A percentile compares a stretch with the other conserved stretches of the same genome.
Evolutionary conservation across 1,140 invertebrate genomes (phyloP).

Genomic region (Meloidogyne exigua): DNA sequence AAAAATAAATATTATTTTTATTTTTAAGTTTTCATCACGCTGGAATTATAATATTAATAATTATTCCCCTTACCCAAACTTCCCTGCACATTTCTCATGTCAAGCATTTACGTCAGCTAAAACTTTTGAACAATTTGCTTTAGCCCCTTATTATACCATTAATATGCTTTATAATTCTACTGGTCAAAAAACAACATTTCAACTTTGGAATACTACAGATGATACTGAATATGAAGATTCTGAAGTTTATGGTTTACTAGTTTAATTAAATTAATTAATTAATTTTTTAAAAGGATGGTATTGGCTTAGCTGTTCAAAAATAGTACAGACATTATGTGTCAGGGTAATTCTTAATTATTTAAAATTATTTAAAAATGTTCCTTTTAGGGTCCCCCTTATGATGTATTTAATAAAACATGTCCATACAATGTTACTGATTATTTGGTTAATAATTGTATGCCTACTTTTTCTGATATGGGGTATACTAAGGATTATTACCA

Average conservation of each 20-base stretch:
- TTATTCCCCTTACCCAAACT: no score
- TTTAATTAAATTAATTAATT: no score
- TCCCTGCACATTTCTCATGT: conserved; percentile 66
- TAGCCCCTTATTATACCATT: conserved; percentile 39
- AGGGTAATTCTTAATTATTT: conserved; percentile 68
- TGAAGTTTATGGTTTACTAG: no score
- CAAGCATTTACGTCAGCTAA: conserved; percentile 26
- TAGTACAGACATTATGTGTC: conserved; percentile 89
- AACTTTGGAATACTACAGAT: no score
- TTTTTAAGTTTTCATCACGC: conserved; percentile 32
- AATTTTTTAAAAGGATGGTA: conserved; percentile 29
- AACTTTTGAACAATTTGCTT: conserved; percentile 28
- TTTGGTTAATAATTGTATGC: not conserved
- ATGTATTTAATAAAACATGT: conserved; percentile 9
- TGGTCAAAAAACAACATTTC: not conserved
- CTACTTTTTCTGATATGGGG: not conserved
- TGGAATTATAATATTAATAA: no score
- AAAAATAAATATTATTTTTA: no score
- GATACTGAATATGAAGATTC: no score
- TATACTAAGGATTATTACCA: no score
- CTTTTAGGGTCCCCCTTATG: conserved; percentile 13
- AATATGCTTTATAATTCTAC: conserved; percentile 44
- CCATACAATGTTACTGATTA: not conserved
- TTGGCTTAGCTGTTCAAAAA: conserved; percentile 77
- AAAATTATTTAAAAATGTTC: no score